Evolutionary conservation across 2,113 vertebrate genomes (phyloP), one percentile per base, ranked within the genome.

Genomic region (Ciconia boyciana): DNA sequence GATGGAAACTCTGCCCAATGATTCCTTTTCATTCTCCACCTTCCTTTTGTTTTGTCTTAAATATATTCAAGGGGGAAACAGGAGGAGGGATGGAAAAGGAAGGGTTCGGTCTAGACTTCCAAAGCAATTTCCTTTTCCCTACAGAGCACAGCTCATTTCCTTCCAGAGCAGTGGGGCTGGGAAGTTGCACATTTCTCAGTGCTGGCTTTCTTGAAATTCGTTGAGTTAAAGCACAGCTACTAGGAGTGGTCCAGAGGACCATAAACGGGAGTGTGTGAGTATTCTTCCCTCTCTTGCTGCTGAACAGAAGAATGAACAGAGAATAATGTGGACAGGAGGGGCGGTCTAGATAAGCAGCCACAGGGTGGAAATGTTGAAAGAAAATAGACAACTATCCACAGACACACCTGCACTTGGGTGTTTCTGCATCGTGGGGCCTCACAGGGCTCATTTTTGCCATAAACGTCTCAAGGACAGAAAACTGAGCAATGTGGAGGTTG

Each of bases 21-120:
- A 66, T 95, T 93, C 70, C 62, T 93, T 84, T 83, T 66, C 36
- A 41, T 92, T 90, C 87, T 81, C 57, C 48, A 57, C 68, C 93
- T 90, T 96, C 71, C 71, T 93, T 95, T 94, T 96, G 87, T 96
- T 95, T 95, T 83, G 87, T 71, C 94, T 97, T 93, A 57, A 90
- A 82, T 71, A 48, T 81, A 80, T 92, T 89, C 60, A 74, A 93
- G 78, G 7, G 24, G 57, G 76, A 91, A 92, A 74, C 18, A 82
- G 66, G 92, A 96, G 91, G 88, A 93, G 81, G 70, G 49, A 77
- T 96, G 69, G 69, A 72, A 91, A 87, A 80, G 95, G 97, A 96
- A 96, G 97, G 89, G 96, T 62, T 74, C 36, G 11, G 97, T 94
- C 97, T 94, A 80, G 87, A 95, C 96, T 97, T 97, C 96, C 94